These are phyloP conservation scores for Hirudo medicinalis DNA, from an alignment of 1,140 invertebrate species.

Conservation along the genomic window DNA sequence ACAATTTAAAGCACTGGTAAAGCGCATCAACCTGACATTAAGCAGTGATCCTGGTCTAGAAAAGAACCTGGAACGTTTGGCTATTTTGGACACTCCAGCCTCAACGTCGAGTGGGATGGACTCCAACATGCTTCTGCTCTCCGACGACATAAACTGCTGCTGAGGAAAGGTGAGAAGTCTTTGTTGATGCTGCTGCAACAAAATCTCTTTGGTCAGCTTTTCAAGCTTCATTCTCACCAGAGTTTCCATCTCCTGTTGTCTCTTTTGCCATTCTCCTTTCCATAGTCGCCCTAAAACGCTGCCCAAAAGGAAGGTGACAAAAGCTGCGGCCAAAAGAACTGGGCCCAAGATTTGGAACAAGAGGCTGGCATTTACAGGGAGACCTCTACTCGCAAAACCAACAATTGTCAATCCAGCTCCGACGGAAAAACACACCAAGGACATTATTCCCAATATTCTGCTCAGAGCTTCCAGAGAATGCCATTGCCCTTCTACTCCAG, in stretches of 20 bases:
- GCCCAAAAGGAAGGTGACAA: conserved; percentile 3
- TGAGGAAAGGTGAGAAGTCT: background rate
- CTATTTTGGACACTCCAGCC: background rate
- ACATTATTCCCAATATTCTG: background rate
- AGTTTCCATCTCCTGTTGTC: conserved; percentile 10
- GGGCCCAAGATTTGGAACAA: conserved; percentile 7
- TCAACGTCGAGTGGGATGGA: background rate
- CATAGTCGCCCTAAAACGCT: background rate
- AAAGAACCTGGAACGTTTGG: background rate
- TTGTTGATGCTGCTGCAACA: background rate
- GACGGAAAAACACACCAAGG: conserved; percentile 1
- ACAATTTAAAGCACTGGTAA: too few species aligned
- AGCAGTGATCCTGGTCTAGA: too few species aligned
- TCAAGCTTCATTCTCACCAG: background rate
- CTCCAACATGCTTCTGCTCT: background rate
- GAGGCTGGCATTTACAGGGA: background rate
- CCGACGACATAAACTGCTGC: background rate
- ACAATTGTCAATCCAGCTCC: conserved; percentile 11
- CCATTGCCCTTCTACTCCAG: background rate
- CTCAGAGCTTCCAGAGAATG: background rate
- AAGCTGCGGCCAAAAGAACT: background rate
- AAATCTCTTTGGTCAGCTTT: background rate
- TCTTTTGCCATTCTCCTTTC: conserved; percentile 12
- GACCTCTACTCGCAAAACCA: background rate
- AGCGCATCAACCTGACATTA: too few species aligned